Percentiles rank a stretch among this genome's conserved stretches.
These are phyloP conservation scores for Cephus runcator DNA, from an alignment of 2,888 invertebrate species.

Conservation along the genomic window DNA sequence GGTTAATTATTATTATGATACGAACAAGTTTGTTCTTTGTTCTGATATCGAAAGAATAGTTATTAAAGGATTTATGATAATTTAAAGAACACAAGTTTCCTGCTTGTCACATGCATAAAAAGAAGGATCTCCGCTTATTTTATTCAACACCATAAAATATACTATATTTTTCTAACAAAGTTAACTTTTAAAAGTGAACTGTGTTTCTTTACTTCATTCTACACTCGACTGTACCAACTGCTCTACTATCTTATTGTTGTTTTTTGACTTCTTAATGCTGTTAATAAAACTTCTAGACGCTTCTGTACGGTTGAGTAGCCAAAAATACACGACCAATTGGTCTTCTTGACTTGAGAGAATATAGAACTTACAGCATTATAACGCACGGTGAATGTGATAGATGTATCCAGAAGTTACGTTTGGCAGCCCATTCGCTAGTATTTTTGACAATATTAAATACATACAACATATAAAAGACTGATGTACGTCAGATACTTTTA, in stretches of 20 bases:
- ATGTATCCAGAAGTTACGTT: constrained; percentile 40
- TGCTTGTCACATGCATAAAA: not conserved
- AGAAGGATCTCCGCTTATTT: no score
- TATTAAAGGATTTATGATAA: not conserved
- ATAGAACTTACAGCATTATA: not conserved
- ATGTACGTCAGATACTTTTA: not conserved
- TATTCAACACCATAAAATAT: not conserved
- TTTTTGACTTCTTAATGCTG: not conserved
- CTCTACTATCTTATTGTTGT: not conserved
- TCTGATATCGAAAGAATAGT: not conserved
- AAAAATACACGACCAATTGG: constrained; percentile 41
- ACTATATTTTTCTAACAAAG: not conserved
- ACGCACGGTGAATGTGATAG: not conserved
- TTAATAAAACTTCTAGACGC: constrained; percentile 30
- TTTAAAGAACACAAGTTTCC: not conserved
- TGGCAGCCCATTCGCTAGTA: constrained; percentile 38
- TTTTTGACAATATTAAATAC: constrained; percentile 38
- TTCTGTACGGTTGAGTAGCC: constrained; percentile 39
- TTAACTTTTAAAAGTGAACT: not conserved
- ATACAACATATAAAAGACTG: constrained; percentile 26
- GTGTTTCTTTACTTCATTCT: not conserved
- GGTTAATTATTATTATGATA: not conserved
- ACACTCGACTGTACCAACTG: not conserved
- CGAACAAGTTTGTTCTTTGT: not conserved
- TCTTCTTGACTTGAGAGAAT: not conserved